A percentile compares a stretch with the other conserved stretches of the same genome.
phyloP scores from a whole-genome alignment of 2,888 invertebrate genomes.

The Andrena bucephala region DNA sequence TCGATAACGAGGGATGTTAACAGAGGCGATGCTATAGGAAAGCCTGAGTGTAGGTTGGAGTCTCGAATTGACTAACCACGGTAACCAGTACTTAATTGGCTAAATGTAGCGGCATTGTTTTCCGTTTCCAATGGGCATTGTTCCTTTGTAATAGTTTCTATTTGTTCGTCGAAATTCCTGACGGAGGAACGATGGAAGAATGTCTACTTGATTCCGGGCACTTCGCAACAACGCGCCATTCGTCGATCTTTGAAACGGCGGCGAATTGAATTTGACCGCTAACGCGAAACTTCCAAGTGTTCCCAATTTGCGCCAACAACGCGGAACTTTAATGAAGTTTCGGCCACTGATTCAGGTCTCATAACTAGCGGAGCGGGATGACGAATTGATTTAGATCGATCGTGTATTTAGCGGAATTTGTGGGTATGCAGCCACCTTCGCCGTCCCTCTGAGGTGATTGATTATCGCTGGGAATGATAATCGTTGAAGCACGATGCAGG shows the following conservation, averaged over 20 bases:
- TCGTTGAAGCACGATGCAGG: not conserved
- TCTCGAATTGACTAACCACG: too few species aligned
- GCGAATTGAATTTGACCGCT: constrained; percentile 2
- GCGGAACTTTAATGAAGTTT: constrained; percentile 52
- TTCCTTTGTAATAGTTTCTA: too few species aligned
- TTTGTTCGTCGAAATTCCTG: too few species aligned
- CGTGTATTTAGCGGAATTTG: constrained; percentile 45
- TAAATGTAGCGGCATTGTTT: too few species aligned
- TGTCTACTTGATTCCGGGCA: not conserved
- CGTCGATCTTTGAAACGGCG: not conserved
- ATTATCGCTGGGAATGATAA: constrained; percentile 41
- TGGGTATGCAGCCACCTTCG: constrained; percentile 17
- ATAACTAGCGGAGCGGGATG: constrained; percentile 29
- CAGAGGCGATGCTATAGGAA: not conserved
- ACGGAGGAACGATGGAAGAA: not conserved
- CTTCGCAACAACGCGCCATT: not conserved
- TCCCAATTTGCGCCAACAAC: constrained; percentile 31
- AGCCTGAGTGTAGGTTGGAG: too few species aligned
- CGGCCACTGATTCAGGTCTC: constrained; percentile 20
- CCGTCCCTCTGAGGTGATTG: constrained; percentile 7
- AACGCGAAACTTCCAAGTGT: constrained; percentile 11
- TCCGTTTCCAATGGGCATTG: too few species aligned
- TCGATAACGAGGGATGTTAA: not conserved
- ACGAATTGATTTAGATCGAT: constrained; percentile 44
- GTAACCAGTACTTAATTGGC: too few species aligned